These are phyloP conservation scores for Dryoscopus gambensis DNA, from an alignment of 2,113 vertebrate species.

Conservation along the genomic window DNA sequence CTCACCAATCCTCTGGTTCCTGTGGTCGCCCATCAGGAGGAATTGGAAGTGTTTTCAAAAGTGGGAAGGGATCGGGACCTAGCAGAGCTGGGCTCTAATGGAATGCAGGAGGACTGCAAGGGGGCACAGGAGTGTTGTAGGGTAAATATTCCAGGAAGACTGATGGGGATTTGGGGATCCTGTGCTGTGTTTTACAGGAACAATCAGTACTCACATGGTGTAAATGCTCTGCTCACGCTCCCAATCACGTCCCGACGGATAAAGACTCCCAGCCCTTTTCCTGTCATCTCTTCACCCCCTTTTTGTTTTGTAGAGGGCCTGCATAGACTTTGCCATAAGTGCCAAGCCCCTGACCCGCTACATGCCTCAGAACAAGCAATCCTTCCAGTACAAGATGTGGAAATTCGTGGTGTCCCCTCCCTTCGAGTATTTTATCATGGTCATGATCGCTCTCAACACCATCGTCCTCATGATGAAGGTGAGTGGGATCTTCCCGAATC, in stretches of 20 bases:
- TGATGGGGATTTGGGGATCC: not conserved
- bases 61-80: not conserved
- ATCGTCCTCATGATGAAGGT: conserved; percentile 99
- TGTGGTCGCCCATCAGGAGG: accelerated
- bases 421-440: conserved; percentile 98
- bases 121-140: accelerated
- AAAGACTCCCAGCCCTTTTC: not conserved
- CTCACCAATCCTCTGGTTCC: not conserved
- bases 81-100: not conserved
- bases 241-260: accelerated
- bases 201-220: accelerated
- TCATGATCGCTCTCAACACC: conserved; percentile 97
- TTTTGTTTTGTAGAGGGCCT: conserved; percentile 84
- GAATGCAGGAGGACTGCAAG: not conserved
- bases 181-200: not conserved
- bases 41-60: not conserved
- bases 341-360: conserved; percentile 94
- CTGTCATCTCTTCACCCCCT: not conserved
- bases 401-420: conserved; percentile 94
- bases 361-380: conserved; percentile 93
- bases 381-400: conserved; percentile 97
- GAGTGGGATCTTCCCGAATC: not conserved
- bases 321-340: conserved; percentile 96
- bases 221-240: not conserved
- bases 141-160: not conserved